A percentile compares a stretch with the other conserved stretches of the same genome.
phyloP scores from a whole-genome alignment of 2,888 invertebrate genomes.

The Cheilosia grossa region DNA sequence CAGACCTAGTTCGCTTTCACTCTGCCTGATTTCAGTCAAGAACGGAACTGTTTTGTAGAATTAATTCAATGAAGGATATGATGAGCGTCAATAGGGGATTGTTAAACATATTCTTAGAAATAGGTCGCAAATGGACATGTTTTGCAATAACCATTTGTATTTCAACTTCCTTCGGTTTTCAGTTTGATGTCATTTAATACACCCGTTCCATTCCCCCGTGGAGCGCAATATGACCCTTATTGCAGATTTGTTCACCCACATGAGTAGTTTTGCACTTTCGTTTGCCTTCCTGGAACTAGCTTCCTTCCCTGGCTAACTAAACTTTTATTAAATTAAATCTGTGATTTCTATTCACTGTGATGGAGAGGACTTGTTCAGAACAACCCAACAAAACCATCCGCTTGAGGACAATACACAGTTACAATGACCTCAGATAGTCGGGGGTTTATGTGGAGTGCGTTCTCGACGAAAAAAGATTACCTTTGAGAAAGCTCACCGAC shows the following conservation, averaged over 20 bases:
- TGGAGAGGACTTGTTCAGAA: conserved; percentile 32
- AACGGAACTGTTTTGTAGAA: too few species aligned
- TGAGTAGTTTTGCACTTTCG: conserved; percentile 46
- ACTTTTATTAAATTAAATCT: conserved; percentile 69
- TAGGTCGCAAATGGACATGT: not conserved
- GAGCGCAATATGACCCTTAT: conserved; percentile 59
- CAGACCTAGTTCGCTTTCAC: too few species aligned
- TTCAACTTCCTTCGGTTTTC: conserved; percentile 20
- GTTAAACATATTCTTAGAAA: not conserved
- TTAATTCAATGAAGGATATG: too few species aligned
- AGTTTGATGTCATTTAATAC: conserved; percentile 41
- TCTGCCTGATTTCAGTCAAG: too few species aligned
- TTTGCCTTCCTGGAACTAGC: conserved; percentile 1
- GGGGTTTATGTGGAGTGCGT: conserved; percentile 46
- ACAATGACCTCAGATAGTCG: conserved; percentile 60
- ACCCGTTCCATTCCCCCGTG: conserved; percentile 42
- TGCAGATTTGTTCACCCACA: conserved; percentile 61
- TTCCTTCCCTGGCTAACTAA: conserved; percentile 42
- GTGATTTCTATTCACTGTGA: conserved; percentile 38
- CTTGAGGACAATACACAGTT: conserved; percentile 51
- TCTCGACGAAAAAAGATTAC: conserved; percentile 40
- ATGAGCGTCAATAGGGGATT: not conserved
- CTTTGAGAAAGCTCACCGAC: conserved; percentile 50
- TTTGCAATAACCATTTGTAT: conserved; percentile 11
- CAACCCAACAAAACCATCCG: conserved; percentile 33